Evolutionary conservation across 2,113 vertebrate genomes (phyloP).

Genomic region (Ancistrus triradiatus): DNA sequence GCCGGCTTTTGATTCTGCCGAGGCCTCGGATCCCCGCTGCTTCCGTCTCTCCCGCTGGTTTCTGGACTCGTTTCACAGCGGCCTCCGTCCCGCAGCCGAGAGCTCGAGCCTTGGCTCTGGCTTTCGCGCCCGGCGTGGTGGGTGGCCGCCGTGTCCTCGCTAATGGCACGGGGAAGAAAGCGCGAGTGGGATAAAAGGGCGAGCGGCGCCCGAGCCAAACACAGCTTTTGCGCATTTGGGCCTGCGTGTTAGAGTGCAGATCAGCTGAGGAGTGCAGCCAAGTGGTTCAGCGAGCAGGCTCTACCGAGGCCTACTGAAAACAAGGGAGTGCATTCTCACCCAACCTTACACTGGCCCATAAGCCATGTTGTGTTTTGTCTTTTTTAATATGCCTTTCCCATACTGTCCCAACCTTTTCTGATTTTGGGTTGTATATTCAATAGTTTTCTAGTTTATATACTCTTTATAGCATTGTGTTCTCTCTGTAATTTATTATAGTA

Average conservation of each 20-base stretch:
- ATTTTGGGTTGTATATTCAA: no score
- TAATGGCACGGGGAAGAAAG: slow-evolving; percentile 30
- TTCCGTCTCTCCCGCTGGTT: slow-evolving; percentile 1
- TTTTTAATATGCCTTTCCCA: no score
- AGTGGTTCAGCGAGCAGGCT: slow-evolving; percentile 15
- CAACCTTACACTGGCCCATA: no score
- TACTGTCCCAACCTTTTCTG: no score
- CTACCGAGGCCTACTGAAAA: background rate
- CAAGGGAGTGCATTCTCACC: no score
- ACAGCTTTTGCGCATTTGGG: slow-evolving; percentile 17
- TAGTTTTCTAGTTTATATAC: no score
- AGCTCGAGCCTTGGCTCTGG: slow-evolving; percentile 19
- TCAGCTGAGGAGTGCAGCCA: slow-evolving; percentile 2
- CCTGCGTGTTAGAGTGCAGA: slow-evolving; percentile 12
- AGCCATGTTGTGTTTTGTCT: no score
- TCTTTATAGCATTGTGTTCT: no score
- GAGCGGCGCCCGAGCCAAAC: slow-evolving; percentile 28
- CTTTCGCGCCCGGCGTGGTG: slow-evolving; percentile 23
- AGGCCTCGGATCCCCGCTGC: slow-evolving; percentile 1
- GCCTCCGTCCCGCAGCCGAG: slow-evolving; percentile 3
- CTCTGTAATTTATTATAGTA: no score
- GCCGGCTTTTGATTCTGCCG: slow-evolving; percentile 7
- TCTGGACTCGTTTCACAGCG: slow-evolving; percentile 13
- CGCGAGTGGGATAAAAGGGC: slow-evolving; percentile 20
- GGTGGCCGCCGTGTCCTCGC: slow-evolving; percentile 25